A percentile compares a stretch with the other conserved stretches of the same genome.
Conservation (phyloP, 2,113 vertebrate genomes). For the Delphinapterus leucas region DNA sequence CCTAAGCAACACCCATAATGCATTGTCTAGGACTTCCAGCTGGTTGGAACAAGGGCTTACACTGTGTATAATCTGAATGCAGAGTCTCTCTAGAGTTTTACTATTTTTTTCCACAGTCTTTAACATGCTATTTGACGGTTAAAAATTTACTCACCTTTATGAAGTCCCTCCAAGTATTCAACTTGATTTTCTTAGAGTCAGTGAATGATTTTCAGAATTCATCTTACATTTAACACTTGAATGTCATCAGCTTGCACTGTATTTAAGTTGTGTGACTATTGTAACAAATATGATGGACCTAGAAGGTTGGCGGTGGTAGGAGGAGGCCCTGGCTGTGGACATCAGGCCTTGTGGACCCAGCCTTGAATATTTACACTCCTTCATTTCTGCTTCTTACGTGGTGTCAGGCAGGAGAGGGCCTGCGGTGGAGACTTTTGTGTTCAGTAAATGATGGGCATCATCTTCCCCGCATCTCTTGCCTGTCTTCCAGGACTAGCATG, state of each 20-base stretch:
- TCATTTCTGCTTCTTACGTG: not conserved
- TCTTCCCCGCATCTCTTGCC: rapidly evolving
- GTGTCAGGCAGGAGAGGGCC: not conserved
- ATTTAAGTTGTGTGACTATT: not conserved
- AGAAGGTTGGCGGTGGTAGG: not conserved
- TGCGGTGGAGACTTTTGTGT: not conserved
- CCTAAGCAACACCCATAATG: not conserved
- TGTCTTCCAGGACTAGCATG: not conserved
- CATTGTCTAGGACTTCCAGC: not conserved
- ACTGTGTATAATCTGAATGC: not conserved
- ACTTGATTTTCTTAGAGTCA: not conserved
- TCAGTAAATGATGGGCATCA: not conserved
- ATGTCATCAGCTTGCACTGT: not conserved
- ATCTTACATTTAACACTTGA: not conserved
- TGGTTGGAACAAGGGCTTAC: not conserved
- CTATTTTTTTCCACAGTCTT: not conserved
- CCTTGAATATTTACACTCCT: not conserved
- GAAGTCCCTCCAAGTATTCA: not conserved
- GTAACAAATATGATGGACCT: not conserved
- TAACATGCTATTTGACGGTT: not conserved
- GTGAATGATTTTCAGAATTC: not conserved
- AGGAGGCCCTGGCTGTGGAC: not conserved
- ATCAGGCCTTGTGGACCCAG: not conserved
- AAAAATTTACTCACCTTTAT: not conserved
- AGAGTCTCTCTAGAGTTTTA: not conserved